Evolutionary conservation across 2,888 invertebrate genomes (phyloP).

Genomic region (Morinoia aosen): DNA sequence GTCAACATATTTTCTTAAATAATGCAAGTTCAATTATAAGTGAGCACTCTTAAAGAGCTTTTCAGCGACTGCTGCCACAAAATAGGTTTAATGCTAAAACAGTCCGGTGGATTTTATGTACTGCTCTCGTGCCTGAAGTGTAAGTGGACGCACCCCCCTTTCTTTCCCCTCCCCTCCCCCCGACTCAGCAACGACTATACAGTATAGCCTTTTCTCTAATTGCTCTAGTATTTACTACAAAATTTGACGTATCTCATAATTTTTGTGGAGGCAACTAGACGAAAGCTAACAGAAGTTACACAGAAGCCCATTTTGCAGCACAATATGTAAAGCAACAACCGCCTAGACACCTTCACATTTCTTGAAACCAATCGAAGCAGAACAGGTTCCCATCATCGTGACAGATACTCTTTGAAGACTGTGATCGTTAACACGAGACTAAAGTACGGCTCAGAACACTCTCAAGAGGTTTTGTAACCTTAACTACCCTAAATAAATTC

Average conservation of each 20-base stretch:
- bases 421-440: conserved; percentile 13
- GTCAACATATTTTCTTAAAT: conserved; percentile 10
- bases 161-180: neutral
- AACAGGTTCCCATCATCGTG: neutral
- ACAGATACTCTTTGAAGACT: conserved; percentile 3
- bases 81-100: too few species aligned
- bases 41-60: neutral
- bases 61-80: neutral
- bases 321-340: neutral
- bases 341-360: neutral
- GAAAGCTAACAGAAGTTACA: neutral
- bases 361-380: neutral
- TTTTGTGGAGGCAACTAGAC: neutral
- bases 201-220: neutral
- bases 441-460: neutral
- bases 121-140: neutral
- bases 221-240: neutral
- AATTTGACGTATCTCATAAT: neutral
- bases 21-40: neutral
- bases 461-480: neutral
- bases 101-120: neutral
- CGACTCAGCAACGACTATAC: neutral
- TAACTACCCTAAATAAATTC: conserved; percentile 51
- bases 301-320: neutral
- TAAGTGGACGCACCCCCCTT: neutral